A percentile compares a stretch with the other conserved stretches of the same genome.
Evolutionary conservation across 2,888 invertebrate genomes (phyloP).

Genomic region (Epinotia brunnichana): DNA sequence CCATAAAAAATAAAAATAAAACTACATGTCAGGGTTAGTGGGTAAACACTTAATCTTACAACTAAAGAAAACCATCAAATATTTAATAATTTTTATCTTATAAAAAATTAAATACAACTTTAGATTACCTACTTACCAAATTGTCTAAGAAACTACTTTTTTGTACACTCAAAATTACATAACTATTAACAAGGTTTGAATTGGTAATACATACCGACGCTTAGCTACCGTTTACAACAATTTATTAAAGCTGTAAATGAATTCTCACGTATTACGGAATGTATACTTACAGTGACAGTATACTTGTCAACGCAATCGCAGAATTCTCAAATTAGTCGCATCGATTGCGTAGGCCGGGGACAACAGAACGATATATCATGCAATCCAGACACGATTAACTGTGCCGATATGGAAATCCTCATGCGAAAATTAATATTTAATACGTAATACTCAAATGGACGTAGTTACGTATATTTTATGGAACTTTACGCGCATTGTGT

Average conservation of each 20-base stretch:
- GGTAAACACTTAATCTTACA: too few species aligned
- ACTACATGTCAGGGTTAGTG: too few species aligned
- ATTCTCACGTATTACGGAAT: conserved; percentile 9
- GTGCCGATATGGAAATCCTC: conserved; percentile 2
- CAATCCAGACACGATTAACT: conserved; percentile 11
- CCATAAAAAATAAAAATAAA: too few species aligned
- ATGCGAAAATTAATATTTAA: conserved; percentile 14
- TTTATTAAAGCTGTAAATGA: conserved; percentile 1
- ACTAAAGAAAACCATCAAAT: too few species aligned
- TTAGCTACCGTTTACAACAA: neutral
- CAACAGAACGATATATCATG: conserved; percentile 33
- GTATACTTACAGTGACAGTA: conserved; percentile 24
- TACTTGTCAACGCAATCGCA: conserved; percentile 24
- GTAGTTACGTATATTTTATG: conserved; percentile 12
- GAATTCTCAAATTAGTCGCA: conserved; percentile 22
- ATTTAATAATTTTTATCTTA: too few species aligned
- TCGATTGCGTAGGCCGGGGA: conserved; percentile 31
- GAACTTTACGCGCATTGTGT: neutral
- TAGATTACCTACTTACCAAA: too few species aligned
- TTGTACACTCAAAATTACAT: neutral
- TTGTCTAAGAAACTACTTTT: too few species aligned
- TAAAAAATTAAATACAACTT: too few species aligned
- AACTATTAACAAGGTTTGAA: neutral
- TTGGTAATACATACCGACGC: neutral
- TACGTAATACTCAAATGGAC: conserved; percentile 16